Base-by-base conservation (phyloP, 1,140 invertebrate species). In the Drosophila lacteicornis region DNA sequence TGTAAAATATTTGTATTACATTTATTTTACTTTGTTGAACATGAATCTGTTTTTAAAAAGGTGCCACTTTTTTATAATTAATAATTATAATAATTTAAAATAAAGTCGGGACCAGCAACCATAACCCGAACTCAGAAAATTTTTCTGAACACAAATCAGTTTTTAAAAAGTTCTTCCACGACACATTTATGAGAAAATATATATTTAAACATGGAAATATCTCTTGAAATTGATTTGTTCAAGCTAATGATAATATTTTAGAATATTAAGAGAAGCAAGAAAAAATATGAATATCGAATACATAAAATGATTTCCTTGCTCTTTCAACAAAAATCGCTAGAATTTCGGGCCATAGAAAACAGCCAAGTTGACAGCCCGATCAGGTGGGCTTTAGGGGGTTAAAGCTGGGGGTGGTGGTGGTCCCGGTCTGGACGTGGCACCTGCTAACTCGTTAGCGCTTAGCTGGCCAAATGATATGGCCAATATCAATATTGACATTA, bases 401-500 rank as follows among this genome's bases (percentile, higher is more conserved):
- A 65, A 61, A 25, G 22, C 22, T 25, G 56, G 61, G 4, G 15
- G 27, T 13, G 19, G 19, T 3, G 8, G 3, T 36, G 25, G 19
- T 25, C 27, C 36, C 75, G 46, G 46, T 63, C 46, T 62, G 63
- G 50, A 46, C 11, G 45, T 46, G 67, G 49, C 73, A 82, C 43
- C 80, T 82, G 75, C 51, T 63, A 82, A 68, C 81, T 84, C 71
- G 77, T 85, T 85, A 80, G 73, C 58, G 67, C 82, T 74, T 68
- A 80, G 69, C 68, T 45, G 56, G 66, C 77, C 43, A 85, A 84
- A 85, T 74, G 73, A 80, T 74, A 56, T 60, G 81, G 55, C 73
- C 73, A 84, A 84, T 77, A 80, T 77, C 82, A 84, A 84, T 84
- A 85, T 84, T 85, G 82, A 85, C 81, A 81, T 80, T 85, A 80